phyloP scores from a whole-genome alignment of 2,797 vertebrate species.

The Pangasius sanitwongsei region DNA sequence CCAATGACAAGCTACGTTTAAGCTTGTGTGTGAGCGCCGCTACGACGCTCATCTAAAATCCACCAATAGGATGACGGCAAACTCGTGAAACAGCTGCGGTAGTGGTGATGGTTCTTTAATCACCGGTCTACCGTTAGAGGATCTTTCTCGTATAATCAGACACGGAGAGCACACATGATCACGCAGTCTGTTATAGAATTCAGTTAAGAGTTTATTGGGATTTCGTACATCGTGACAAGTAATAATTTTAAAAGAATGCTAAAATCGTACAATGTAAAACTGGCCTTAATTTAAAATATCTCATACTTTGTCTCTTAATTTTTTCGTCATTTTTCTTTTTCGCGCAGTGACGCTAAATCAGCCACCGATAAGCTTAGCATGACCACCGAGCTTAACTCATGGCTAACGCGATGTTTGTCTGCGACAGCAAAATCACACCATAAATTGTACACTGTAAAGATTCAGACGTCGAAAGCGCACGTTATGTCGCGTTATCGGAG shows the following conservation, averaged over 20 bases:
- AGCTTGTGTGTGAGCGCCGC: neutral
- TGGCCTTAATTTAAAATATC: neutral
- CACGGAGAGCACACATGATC: neutral
- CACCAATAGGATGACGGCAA: neutral
- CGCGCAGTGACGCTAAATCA: neutral
- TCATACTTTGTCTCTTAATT: neutral
- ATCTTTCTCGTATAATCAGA: too few species aligned
- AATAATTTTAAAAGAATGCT: neutral
- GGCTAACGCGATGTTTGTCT: too few species aligned
- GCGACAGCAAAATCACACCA: neutral
- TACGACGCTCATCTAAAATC: neutral
- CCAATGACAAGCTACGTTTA: neutral
- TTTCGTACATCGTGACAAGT: neutral
- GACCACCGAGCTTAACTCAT: neutral
- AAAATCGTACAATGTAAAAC: neutral
- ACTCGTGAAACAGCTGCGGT: neutral
- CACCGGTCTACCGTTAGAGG: too few species aligned
- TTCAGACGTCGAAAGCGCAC: neutral
- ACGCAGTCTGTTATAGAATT: neutral
- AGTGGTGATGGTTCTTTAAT: neutral
- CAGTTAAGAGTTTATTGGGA: neutral
- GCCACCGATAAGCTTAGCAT: neutral
- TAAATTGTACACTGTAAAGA: neutral
- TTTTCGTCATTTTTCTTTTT: neutral
- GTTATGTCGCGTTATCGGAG: neutral